Evolutionary conservation across 2,888 invertebrate genomes (phyloP).

Genomic region (Amiota minor): DNA sequence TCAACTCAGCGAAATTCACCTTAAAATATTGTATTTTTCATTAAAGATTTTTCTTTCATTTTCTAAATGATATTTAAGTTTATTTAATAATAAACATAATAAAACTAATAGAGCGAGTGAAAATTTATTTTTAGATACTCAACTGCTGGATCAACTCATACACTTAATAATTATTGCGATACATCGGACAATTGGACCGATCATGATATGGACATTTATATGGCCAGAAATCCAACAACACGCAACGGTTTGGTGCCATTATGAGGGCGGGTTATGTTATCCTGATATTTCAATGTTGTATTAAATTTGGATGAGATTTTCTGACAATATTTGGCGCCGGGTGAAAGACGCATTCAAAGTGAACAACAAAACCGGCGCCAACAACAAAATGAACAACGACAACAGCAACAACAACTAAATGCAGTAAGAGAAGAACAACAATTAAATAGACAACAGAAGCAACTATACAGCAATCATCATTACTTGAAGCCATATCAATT

Average conservation of each 20-base stretch:
- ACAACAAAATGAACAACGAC: constrained; percentile 35
- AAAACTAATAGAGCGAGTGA: constrained; percentile 14
- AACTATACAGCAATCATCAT: constrained; percentile 23
- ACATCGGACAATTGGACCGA: constrained; percentile 95
- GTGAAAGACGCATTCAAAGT: constrained; percentile 39
- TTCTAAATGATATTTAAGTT: too few relatives aligned
- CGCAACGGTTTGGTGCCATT: constrained; percentile 89
- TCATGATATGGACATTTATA: constrained; percentile 96
- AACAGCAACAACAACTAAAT: constrained; percentile 36
- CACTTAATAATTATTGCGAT: constrained; percentile 89
- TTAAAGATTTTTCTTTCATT: neutral
- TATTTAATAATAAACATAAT: too few relatives aligned
- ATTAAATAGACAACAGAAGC: constrained; percentile 46
- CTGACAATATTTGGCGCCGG: constrained; percentile 72
- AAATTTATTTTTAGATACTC: constrained; percentile 74
- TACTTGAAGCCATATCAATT: constrained; percentile 35
- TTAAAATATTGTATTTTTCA: constrained; percentile 46
- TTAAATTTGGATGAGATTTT: constrained; percentile 73
- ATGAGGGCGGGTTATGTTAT: constrained; percentile 75
- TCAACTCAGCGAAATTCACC: constrained; percentile 40
- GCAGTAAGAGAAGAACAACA: constrained; percentile 38
- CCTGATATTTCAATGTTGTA: constrained; percentile 74
- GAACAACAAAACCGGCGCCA: constrained; percentile 33
- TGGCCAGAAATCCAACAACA: constrained; percentile 91
- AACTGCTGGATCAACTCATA: constrained; percentile 86